Evolutionary conservation across 2,797 vertebrate species (phyloP).

Genomic region (Liasis olivaceus): DNA sequence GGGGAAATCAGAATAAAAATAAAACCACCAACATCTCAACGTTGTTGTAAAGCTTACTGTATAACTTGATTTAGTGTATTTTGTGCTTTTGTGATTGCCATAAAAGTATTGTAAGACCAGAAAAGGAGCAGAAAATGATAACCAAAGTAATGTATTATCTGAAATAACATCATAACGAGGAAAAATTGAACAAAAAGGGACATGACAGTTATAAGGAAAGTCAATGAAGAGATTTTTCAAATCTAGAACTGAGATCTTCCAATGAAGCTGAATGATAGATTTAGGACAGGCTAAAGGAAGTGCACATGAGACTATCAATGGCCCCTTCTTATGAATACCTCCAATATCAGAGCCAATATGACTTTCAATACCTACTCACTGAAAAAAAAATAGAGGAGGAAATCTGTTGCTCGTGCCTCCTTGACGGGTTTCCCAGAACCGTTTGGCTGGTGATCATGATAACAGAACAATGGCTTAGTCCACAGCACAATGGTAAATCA

Average conservation of each 20-base stretch:
- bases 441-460: not conserved
- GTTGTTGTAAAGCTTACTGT: not conserved
- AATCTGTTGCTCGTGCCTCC: not conserved
- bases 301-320: not conserved
- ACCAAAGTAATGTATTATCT: not conserved
- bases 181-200: not conserved
- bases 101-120: not conserved
- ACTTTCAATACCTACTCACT: not conserved
- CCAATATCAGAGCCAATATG: not conserved
- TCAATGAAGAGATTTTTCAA: not conserved
- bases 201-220: not conserved
- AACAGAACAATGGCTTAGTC: not conserved
- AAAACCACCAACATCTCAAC: not conserved
- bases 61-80: not conserved
- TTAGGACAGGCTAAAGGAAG: not conserved
- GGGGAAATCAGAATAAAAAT: not conserved
- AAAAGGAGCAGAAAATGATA: not conserved
- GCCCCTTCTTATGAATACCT: no score
- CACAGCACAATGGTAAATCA: not conserved
- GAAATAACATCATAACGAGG: not conserved
- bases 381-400: not conserved
- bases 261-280: not conserved
- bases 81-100: not conserved
- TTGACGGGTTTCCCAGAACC: not conserved
- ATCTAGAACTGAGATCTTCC: not conserved